Evolutionary conservation across 53 echinoderm and acorn worm species (phyloP), one percentile per base, ranked within the genome.

Genomic region (Mesocentrotus franciscanus): DNA sequence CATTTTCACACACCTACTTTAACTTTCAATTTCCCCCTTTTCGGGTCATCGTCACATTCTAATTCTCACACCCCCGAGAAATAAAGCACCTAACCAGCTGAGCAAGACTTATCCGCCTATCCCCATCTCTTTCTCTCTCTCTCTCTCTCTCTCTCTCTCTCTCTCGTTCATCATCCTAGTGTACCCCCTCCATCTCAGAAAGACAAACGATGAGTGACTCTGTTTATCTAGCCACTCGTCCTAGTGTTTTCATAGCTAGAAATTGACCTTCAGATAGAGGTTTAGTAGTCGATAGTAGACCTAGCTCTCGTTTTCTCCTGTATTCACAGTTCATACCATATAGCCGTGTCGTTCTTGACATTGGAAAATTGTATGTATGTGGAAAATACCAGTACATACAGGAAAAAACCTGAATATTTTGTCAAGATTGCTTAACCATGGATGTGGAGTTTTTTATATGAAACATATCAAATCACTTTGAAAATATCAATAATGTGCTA

Each of bases 201-300:
- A 85, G 85, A 85, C 85, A 85, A 85, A 85, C 85, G 85, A 85
- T 85, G 85, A 55, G 56, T 85, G 85, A 85, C 10, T 24, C 5
- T 85, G 85, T 85, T 85, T 85, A 85, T 11, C 22, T 85, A 55
- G 49, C 22, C 56, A 85, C 85, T 85, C 20, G 56, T 85, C 85
- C 55, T 22, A 4, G 36, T 85, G 56, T 85, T 85, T 85, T 85
- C 85, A 85, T 85, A 85, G 85, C 36, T 55, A 49, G 85, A 55
- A 26, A 26, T 85, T 85, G 24, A 85, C 85, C 85, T 85, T 85
- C 85, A 9, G 13, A 35, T 1, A 10, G 16, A 35, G 36, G 81
- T 20, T 39, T 17, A 62, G 62, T 16, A 62, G 62, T 18, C 30
- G 12, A 30, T 17, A 30, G n/a, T 30, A 14, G n/a, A 75, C 30